Base-by-base conservation (phyloP, 2,113 vertebrate genomes). In the Corythaixoides concolor region DNA sequence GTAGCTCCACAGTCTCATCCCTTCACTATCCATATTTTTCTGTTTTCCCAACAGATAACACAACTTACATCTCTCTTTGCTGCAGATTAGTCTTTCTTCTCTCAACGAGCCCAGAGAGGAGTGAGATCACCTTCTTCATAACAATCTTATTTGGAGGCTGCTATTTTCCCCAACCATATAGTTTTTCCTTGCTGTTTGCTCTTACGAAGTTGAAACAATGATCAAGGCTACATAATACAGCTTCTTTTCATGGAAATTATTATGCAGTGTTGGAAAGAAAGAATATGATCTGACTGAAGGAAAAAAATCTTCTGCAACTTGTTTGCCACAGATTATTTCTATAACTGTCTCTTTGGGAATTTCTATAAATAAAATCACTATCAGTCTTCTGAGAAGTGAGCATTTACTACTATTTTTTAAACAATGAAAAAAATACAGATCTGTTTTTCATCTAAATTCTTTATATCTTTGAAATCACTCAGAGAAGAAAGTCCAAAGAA, bases 391-490 rank as follows among this genome's bases (percentile, higher is more conserved):
- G 93, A 92, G 94, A 95, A 95, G 79, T 76, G 66, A 81, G 52
- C 83, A 78, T 95, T 90, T 95, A 97, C 91, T 95, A 89, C 77
- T 73, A 91, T 69, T 88, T 90, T 85, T 91, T 89, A 92, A 92
- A 92, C 84, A 96, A 91, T 88, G 81, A 96, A 93, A 95, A 95
- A 95, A 95, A 89, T 76, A 87, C 69, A 63, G 86, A 96, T 97
- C 95, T 97, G 97, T 87, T 97, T 97, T 97, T 97, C 83, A 97
- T 97, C 93, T 94, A 95, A 96, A 96, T 97, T 97, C 95, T 95
- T 97, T 79, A 83, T 95, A 93, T 97, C 88, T 88, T 95, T 96
- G 89, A 96, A 96, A 90, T 92, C 78, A 93, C 72, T 97, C 30
- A 73, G 79, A 81, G 82, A 93, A 96, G 62, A 89, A 92, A 97